Evolutionary conservation across 1,140 invertebrate genomes (phyloP), one percentile per base, ranked within the genome.

Genomic region (Galleria mellonella): DNA sequence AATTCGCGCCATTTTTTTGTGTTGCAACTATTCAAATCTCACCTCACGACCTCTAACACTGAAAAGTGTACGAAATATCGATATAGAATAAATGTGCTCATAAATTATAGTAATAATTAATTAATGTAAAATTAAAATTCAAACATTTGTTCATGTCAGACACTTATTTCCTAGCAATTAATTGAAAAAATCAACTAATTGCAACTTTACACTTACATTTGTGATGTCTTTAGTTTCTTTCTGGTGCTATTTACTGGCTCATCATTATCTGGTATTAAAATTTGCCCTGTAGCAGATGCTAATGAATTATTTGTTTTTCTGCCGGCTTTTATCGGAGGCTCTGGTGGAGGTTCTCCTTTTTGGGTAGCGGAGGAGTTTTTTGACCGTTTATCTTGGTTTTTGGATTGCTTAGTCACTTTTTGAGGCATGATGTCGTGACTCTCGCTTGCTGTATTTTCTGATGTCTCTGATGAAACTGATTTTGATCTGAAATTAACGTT

Each of bases 231-330:
- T 9, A 91, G 61, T 73, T 91, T 91, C 63, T 89, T 89, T 57
- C 88, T 83, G 9, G 86, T 86, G 46, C 81, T 84, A 42, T 72
- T 83, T 28, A 72, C 58, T 0, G 75, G 81, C 37, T 82, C 81
- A 32, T 77, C 73, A 50, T 72, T 81, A 38, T 87, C 84, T 29
- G 92, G 91, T 72, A 95, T 94, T 13, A 94, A 88, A 43, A 95
- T 94, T 67, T 94, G 92, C 11, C 93, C 94, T 9, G 93, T 94
- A 17, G 93, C 92, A 4, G 92, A 94, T 1, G 94, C 92, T 9
- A 96, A 83, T 1, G 94, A 96, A 78, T 96, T 96, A 70, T 96
- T 96, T 1, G 94, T 96, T 77, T 95, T 94, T 40, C 94, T 83
- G 14, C 93, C 93, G 12, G 90, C 88, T 59, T 89, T 89, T 9